A percentile compares a stretch with the other conserved stretches of the same genome.
Conservation (phyloP, 2,888 invertebrate species). For the Nyleta sp. region DNA sequence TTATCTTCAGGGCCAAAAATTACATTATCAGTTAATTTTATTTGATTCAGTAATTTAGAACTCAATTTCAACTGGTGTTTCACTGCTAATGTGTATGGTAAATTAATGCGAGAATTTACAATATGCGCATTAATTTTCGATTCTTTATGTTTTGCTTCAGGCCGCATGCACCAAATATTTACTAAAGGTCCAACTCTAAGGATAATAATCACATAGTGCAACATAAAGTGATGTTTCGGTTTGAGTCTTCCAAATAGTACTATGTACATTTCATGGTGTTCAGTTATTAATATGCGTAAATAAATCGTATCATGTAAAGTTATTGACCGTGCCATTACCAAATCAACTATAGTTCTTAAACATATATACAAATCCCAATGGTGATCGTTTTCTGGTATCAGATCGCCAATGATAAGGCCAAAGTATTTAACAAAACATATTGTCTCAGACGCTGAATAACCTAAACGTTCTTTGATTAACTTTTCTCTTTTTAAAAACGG, state of each 20-base stretch:
- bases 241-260: background rate
- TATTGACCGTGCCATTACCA: slow-evolving; percentile 1
- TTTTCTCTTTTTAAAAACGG: slow-evolving; percentile 1
- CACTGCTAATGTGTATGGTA: slow-evolving; percentile 27
- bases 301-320: background rate
- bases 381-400: background rate
- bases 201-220: slow-evolving; percentile 29
- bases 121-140: slow-evolving; percentile 21
- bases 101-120: slow-evolving; percentile 23
- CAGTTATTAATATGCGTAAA: slow-evolving; percentile 10
- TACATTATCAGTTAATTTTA: slow-evolving; percentile 5
- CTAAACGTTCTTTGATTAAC: slow-evolving; percentile 1
- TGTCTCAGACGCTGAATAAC: slow-evolving; percentile 22
- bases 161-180: slow-evolving; percentile 31
- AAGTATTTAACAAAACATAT: slow-evolving; percentile 19
- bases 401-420: slow-evolving; percentile 20
- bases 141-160: slow-evolving; percentile 30
- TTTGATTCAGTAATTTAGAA: slow-evolving; percentile 14
- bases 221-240: slow-evolving; percentile 27
- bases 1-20: background rate
- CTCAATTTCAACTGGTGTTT: slow-evolving; percentile 43
- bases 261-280: slow-evolving; percentile 26
- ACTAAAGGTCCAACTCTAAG: slow-evolving; percentile 15
- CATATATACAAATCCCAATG: slow-evolving; percentile 8
- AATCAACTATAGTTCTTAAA: slow-evolving; percentile 11